Percentiles rank a stretch among this genome's conserved stretches.
These are phyloP conservation scores for Microcebus murinus DNA, from an alignment of 2,113 vertebrate genomes.

Conservation along the genomic window DNA sequence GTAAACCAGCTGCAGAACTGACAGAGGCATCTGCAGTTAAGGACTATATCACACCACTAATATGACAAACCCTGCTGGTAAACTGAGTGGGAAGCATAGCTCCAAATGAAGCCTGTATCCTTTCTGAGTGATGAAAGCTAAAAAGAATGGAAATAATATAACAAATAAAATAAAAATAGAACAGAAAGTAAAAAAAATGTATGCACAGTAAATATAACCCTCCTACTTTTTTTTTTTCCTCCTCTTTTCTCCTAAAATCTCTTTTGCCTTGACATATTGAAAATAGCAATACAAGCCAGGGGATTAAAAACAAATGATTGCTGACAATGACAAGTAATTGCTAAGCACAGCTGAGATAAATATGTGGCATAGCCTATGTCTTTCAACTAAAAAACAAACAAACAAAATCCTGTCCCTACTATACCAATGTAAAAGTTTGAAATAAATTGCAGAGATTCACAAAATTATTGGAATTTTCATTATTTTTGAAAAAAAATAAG, in stretches of 20 bases:
- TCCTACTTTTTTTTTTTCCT: neutral
- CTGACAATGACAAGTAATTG: neutral
- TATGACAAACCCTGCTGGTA: neutral
- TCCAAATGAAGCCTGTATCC: conserved; percentile 1
- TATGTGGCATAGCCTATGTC: neutral
- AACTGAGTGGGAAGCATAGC: neutral
- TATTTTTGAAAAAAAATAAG: neutral
- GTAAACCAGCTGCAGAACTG: neutral
- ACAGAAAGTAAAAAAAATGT: conserved; percentile 41
- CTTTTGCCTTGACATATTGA: neutral
- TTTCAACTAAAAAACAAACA: neutral
- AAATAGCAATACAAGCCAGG: neutral
- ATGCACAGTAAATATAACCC: neutral
- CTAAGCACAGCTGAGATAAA: neutral
- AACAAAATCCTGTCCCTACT: neutral
- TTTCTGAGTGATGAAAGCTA: conserved; percentile 8
- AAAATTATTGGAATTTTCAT: neutral
- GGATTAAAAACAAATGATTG: neutral
- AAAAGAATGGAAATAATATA: conserved; percentile 31
- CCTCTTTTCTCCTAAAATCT: neutral
- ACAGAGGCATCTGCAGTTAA: neutral
- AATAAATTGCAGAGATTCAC: neutral
- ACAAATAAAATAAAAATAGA: conserved; percentile 56
- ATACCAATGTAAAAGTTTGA: neutral
- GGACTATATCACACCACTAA: neutral